Percentiles rank a stretch among this genome's conserved stretches.
These are phyloP conservation scores for Tenthredo scrophulariae DNA, from an alignment of 2,888 invertebrate species.

Conservation along the genomic window DNA sequence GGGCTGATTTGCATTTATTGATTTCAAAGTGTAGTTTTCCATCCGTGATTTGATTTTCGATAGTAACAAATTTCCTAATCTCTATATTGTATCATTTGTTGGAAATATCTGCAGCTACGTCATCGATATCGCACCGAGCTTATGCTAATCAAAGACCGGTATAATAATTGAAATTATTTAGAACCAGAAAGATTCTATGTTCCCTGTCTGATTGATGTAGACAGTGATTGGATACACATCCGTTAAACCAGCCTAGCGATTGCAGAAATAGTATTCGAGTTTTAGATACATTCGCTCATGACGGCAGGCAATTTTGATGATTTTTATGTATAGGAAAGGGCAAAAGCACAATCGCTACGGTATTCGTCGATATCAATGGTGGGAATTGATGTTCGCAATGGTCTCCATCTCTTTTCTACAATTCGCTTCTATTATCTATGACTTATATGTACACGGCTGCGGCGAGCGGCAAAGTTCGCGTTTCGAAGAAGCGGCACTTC, in stretches of 20 bases:
- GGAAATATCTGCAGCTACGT: neutral
- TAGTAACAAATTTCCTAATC: neutral
- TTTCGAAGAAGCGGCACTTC: slow-evolving; percentile 50
- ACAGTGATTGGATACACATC: neutral
- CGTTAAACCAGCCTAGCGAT: neutral
- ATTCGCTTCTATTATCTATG: slow-evolving; percentile 20
- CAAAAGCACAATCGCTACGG: neutral
- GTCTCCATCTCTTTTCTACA: neutral
- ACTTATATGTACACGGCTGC: neutral
- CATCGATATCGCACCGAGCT: too few relatives aligned
- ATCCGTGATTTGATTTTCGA: neutral
- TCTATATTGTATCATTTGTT: neutral
- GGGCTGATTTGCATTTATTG: neutral
- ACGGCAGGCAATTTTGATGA: neutral
- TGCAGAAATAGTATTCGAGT: neutral
- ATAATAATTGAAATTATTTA: neutral
- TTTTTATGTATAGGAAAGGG: neutral
- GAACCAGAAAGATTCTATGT: neutral
- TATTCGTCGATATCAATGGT: neutral
- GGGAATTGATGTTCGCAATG: neutral
- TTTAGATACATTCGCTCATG: neutral
- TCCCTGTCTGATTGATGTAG: neutral
- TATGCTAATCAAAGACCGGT: neutral
- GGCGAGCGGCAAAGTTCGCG: slow-evolving; percentile 24
- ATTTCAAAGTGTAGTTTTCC: slow-evolving; percentile 1